Percentiles rank a stretch among this genome's conserved stretches.
Evolutionary conservation across 2,113 vertebrate genomes (phyloP).

Genomic region (Oreochromis tanganicae): DNA sequence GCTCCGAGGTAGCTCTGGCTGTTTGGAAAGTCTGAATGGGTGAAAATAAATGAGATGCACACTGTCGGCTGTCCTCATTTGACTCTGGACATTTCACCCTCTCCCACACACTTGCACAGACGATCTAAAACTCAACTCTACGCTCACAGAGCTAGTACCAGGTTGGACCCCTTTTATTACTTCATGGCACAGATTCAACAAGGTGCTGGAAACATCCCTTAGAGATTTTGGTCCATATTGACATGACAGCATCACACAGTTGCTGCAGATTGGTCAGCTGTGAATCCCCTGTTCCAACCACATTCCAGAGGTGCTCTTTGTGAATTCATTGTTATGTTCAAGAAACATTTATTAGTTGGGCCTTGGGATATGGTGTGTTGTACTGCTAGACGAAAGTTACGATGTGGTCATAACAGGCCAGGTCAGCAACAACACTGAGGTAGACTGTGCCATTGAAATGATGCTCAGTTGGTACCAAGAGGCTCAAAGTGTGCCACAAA

Average conservation of each 20-base stretch:
- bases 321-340: neutral
- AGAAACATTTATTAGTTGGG: neutral
- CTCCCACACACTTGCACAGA: neutral
- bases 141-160: neutral
- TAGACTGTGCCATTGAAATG: neutral
- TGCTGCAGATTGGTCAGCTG: neutral
- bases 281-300: neutral
- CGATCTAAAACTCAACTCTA: neutral
- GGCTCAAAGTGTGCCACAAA: neutral
- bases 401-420: neutral
- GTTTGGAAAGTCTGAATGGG: slow-evolving; percentile 46
- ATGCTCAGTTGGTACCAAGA: neutral
- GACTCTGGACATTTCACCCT: neutral
- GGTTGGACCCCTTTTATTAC: neutral
- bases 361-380: neutral
- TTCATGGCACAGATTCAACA: neutral
- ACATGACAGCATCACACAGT: neutral
- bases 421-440: neutral
- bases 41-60: slow-evolving; percentile 65
- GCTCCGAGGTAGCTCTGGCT: slow-evolving; percentile 27
- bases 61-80: slow-evolving; percentile 24
- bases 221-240: neutral
- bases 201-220: neutral
- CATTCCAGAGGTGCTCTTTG: neutral
- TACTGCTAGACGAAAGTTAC: neutral